Percentiles rank a stretch among this genome's conserved stretches.
Conservation (phyloP, 2,888 invertebrate species). For the Cephus pulcher region DNA sequence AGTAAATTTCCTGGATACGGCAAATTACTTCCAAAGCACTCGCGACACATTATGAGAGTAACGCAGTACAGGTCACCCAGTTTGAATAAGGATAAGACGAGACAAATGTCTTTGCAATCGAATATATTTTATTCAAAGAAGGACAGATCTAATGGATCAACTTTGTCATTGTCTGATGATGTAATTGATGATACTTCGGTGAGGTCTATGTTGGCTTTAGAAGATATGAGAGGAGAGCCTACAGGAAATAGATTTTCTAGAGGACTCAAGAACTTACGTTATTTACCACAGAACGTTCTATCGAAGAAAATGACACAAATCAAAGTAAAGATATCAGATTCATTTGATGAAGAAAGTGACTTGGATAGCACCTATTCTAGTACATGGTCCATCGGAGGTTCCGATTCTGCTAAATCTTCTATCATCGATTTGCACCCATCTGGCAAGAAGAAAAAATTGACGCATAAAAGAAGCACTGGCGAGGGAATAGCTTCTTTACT, state of each 20-base stretch:
- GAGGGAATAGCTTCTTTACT: constrained; percentile 76
- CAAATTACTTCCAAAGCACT: constrained; percentile 29
- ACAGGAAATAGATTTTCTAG: constrained; percentile 68
- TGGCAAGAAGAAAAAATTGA: constrained; percentile 44
- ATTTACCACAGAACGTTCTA: constrained; percentile 72
- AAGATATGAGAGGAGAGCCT: constrained; percentile 72
- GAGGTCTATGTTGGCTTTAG: constrained; percentile 68
- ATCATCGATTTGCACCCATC: constrained; percentile 37
- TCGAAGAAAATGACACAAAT: constrained; percentile 73
- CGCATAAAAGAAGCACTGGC: constrained; percentile 65
- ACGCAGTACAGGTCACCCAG: constrained; percentile 33
- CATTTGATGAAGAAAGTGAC: constrained; percentile 68
- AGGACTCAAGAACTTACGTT: constrained; percentile 75
- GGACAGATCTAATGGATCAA: constrained; percentile 35
- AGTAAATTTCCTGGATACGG: constrained; percentile 42
- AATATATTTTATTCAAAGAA: neutral
- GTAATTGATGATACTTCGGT: constrained; percentile 63
- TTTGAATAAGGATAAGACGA: neutral
- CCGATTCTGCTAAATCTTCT: constrained; percentile 47
- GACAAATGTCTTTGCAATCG: constrained; percentile 32
- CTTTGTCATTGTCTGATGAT: constrained; percentile 51
- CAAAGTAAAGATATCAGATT: constrained; percentile 70
- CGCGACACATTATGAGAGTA: constrained; percentile 32
- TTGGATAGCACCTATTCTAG: constrained; percentile 53
- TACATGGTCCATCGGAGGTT: constrained; percentile 44